These are phyloP conservation scores for Tethya wilhelma DNA, from an alignment of 37 sponge, comb jelly and placozoan genomes.

Conservation along the genomic window DNA sequence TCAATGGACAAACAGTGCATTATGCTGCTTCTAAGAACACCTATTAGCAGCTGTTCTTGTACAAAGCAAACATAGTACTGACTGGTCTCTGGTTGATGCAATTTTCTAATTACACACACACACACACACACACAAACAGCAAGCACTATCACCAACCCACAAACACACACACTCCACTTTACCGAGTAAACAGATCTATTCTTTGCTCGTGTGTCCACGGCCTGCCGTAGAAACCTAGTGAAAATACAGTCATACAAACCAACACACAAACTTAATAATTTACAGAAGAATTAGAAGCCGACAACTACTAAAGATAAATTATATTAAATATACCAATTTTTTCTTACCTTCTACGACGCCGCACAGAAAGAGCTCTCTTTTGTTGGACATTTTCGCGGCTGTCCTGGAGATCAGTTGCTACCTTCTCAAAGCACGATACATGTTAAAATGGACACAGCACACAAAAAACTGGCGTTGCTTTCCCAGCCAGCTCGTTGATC, in stretches of 20 bases:
- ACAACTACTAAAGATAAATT: neutral
- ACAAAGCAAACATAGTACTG: neutral
- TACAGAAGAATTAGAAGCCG: neutral
- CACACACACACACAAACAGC: too few relatives aligned
- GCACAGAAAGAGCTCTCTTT: constrained; percentile 64
- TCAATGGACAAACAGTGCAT: neutral
- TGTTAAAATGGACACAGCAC: too few relatives aligned
- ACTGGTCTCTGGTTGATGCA: neutral
- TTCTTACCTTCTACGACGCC: constrained; percentile 91
- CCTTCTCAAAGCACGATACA: too few relatives aligned
- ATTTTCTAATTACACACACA: neutral
- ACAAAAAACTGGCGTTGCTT: too few relatives aligned
- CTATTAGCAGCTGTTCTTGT: neutral
- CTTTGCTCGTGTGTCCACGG: constrained; percentile 94
- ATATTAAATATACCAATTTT: neutral
- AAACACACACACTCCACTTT: neutral
- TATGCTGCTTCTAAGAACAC: neutral
- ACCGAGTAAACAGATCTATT: constrained; percentile 78
- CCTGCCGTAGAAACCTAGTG: constrained; percentile 93
- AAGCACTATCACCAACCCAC: neutral
- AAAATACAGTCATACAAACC: too few relatives aligned
- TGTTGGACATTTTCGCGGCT: constrained; percentile 45
- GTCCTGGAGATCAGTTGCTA: too few relatives aligned
- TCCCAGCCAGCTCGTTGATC: too few relatives aligned
- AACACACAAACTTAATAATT: neutral